phyloP scores from a whole-genome alignment of 2,797 vertebrate species.

The Leptoclinus maculatus region DNA sequence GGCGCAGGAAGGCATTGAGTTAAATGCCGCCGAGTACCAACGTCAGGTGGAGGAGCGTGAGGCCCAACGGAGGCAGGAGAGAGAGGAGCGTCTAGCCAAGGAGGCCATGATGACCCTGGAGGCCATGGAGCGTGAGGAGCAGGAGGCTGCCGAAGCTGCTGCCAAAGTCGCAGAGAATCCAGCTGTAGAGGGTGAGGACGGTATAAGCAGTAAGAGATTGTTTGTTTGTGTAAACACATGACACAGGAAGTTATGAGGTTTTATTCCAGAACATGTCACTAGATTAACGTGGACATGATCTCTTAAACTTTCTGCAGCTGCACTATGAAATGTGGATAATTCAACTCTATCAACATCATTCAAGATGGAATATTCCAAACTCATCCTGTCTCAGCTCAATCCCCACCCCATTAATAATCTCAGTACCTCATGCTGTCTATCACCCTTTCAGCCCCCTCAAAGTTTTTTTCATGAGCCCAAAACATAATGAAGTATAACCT shows the following conservation, averaged over 20 bases:
- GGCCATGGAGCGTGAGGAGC: conserved; percentile 84
- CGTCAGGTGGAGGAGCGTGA: conserved; percentile 85
- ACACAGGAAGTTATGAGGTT: not conserved
- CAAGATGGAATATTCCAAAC: not conserved
- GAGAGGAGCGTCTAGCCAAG: conserved; percentile 82
- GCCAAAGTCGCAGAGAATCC: conserved; percentile 53
- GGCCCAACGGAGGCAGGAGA: conserved; percentile 81
- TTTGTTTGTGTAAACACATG: not conserved
- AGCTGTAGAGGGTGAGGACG: conserved; percentile 39
- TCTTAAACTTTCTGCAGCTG: not conserved
- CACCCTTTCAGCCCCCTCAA: not conserved
- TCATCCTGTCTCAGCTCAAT: not conserved
- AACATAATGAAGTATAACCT: not conserved
- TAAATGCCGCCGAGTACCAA: conserved; percentile 83
- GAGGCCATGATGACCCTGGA: conserved; percentile 84
- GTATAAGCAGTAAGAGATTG: not conserved
- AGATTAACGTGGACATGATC: not conserved
- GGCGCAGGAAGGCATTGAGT: conserved; percentile 84
- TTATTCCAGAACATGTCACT: not conserved
- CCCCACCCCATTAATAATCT: not conserved
- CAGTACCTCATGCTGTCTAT: not conserved
- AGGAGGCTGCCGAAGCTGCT: conserved; percentile 64
- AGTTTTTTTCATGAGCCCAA: not conserved
- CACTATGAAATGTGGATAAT: not conserved
- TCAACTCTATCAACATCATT: not conserved